Evolutionary conservation across 2,113 vertebrate genomes (phyloP).

Genomic region (Neolamprologus modestus): DNA sequence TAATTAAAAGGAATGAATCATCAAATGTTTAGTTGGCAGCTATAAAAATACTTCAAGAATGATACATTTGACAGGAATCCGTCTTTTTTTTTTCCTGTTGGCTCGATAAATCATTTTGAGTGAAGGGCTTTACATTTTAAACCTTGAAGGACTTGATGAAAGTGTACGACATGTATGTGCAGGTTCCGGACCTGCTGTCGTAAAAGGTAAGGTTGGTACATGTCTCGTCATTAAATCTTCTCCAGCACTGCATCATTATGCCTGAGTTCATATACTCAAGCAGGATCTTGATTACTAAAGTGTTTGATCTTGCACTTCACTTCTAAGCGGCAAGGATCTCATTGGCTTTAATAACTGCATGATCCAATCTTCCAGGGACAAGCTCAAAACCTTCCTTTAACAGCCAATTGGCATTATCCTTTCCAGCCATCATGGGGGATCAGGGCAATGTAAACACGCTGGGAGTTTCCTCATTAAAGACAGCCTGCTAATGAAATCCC

Average conservation of each 20-base stretch:
- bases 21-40: background rate
- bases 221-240: conserved; percentile 30
- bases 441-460: conserved; percentile 42
- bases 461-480: conserved; percentile 58
- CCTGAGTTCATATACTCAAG: background rate
- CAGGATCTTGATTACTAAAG: conserved; percentile 30
- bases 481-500: conserved; percentile 44
- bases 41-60: background rate
- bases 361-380: conserved; percentile 22
- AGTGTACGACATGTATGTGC: conserved; percentile 27
- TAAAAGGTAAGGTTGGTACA: background rate
- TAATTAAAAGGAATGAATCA: background rate
- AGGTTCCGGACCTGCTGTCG: conserved; percentile 24
- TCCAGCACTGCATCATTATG: background rate
- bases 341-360: conserved; percentile 38
- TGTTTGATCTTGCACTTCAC: conserved; percentile 48
- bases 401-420: conserved; percentile 44
- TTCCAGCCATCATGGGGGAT: conserved; percentile 12
- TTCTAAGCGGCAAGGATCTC: conserved; percentile 8
- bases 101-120: conserved; percentile 9
- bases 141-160: conserved; percentile 37
- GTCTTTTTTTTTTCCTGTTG: background rate
- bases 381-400: background rate
- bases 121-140: background rate
- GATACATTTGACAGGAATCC: background rate